Percentiles rank a stretch among this genome's conserved stretches.
Conservation (phyloP, 2,113 vertebrate genomes). For the Connochaetes taurinus region DNA sequence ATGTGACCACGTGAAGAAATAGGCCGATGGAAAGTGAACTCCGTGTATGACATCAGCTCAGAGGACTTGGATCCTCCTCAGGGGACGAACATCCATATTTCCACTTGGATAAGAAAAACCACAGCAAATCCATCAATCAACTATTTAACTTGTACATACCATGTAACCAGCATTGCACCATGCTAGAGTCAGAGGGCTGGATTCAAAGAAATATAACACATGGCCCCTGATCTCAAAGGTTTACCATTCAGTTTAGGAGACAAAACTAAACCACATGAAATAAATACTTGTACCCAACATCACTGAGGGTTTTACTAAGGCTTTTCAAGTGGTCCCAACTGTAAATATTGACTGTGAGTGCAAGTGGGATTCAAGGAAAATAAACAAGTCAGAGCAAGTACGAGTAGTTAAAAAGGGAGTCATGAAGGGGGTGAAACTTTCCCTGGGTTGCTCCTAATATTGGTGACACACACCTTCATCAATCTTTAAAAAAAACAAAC, state of each 20-base stretch:
- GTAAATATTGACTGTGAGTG: background rate
- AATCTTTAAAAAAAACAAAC: background rate
- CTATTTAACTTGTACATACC: background rate
- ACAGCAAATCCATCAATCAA: background rate
- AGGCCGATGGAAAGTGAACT: background rate
- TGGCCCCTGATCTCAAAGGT: background rate
- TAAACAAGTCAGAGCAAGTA: background rate
- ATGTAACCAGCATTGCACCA: background rate
- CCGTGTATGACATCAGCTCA: accelerated
- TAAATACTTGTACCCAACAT: background rate
- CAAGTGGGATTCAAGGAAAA: background rate
- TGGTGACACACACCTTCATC: background rate
- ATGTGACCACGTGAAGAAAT: background rate
- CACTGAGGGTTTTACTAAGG: background rate
- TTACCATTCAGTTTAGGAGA: background rate
- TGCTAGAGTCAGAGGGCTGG: background rate
- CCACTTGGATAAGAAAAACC: background rate
- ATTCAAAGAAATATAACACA: background rate
- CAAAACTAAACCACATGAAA: background rate
- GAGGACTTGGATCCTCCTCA: background rate
- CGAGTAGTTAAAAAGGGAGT: background rate
- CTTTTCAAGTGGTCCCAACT: background rate
- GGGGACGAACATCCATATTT: background rate
- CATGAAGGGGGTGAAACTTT: background rate
- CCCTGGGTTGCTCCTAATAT: background rate